Evolutionary conservation across 2,113 vertebrate species (phyloP), one percentile per base, ranked within the genome.

Genomic region (Carassius gibelio): DNA sequence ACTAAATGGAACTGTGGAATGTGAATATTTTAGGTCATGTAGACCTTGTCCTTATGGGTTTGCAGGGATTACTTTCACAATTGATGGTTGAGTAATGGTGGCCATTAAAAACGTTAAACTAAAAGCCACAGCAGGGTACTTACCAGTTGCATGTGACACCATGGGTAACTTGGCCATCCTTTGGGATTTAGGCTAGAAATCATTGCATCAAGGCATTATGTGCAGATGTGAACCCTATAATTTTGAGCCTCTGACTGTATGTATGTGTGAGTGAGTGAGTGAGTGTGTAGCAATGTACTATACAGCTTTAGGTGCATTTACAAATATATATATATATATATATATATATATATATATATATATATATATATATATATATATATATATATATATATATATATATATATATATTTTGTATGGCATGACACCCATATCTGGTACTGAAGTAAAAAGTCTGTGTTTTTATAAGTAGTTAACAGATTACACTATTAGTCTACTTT

Each of bases 161-260:
- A 75, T 90, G 88, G 87, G 85, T 89, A 81, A 30, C 74, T 68
- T 61, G 72, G 83, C 74, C 85, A 76, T 86, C 83, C 84, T 59
- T 86, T 82, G 61, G 82, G 80, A 75, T 55, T 72, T 74, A 5
- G 81, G 69, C 4, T 82, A 76, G 86, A 88, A 84, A 78, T 75
- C 85, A 42, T 15, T 85, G 81, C 77, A 21, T 81, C 64, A 79
- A 50, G 68, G 71, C 36, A 61, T 26, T 15, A 17, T 82, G 71
- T 77, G 84, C 9, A 45, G 79, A 52, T 50, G 74, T 48, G 62
- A 87, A 85, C 86, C 75, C 85, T 87, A 72, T 86, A 84, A 90
- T 87, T 90, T 84, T 36, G 64, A 76, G 69, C 38, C 59, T 61
- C 71, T 84, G 48, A 81, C 61, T 86, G 83, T 76, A 68, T 88